phyloP scores from a whole-genome alignment of 2,113 vertebrate species.

The Ageneiosus marmoratus region DNA sequence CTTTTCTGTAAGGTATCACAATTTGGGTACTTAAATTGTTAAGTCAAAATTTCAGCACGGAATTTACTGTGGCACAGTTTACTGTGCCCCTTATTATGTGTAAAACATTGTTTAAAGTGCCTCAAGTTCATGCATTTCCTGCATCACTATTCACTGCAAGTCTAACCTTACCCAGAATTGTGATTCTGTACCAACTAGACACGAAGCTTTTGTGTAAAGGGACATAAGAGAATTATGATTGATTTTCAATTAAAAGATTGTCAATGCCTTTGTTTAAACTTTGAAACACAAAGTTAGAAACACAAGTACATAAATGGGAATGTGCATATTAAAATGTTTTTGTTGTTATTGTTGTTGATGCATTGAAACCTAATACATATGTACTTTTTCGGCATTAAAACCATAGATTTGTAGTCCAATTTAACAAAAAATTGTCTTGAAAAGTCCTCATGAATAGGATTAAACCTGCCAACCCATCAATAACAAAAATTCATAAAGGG shows the following conservation, averaged over 20 bases:
- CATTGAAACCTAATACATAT: background rate
- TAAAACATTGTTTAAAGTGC: constrained; percentile 1
- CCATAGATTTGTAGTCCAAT: constrained; percentile 11
- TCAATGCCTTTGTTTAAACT: constrained; percentile 29
- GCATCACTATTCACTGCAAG: background rate
- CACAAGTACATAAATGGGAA: background rate
- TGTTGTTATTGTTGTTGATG: background rate
- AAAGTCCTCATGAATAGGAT: constrained; percentile 13
- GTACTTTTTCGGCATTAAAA: constrained; percentile 14
- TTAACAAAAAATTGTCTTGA: background rate
- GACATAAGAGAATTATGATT: background rate
- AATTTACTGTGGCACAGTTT: background rate
- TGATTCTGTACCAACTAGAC: background rate
- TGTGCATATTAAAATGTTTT: background rate
- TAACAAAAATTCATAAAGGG: constrained; percentile 41
- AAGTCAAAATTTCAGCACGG: background rate
- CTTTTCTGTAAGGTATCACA: background rate
- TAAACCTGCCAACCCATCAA: constrained; percentile 19
- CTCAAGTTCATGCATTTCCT: background rate
- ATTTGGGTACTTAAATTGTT: background rate
- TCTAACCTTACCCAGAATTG: background rate
- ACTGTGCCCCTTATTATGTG: background rate
- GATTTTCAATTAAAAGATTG: constrained; percentile 39
- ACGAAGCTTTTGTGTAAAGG: background rate
- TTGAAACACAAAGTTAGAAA: background rate